Evolutionary conservation across 1,140 invertebrate species (phyloP), one percentile per base, ranked within the genome.

Genomic region (Pararge aegeria): DNA sequence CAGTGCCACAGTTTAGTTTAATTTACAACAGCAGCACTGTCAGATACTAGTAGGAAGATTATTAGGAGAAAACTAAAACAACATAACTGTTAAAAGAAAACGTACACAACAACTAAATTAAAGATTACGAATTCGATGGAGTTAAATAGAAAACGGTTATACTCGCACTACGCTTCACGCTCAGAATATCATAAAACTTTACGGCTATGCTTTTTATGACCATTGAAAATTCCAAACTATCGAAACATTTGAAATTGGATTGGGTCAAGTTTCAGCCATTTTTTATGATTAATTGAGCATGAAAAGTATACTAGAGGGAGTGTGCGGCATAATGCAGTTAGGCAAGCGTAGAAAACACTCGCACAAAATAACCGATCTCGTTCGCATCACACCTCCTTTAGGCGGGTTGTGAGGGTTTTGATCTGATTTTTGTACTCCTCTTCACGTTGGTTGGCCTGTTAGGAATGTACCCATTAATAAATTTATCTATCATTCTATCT

Each of bases 371-470:
- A 80, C 73, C 69, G 65, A 70, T 83, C 69, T 67, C 66, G 73
- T 73, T 82, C 78, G 63, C 68, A 70, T 78, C 88, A 92, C 96
- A 99, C 98, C 97, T 98, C 97, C 95, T 99, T 99, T 92, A 99
- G 96, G 92, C 98, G 96, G 90, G 97, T 96, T 86, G 97, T 98
- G 90, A 99, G 94, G 90, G 97, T 98, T 94, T 99, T 98, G 94
- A 99, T 99, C 93, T 99, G 98, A 92, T 98, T 97, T 94, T 99
- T 99, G 94, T 99, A 99, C 90, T 98, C 98, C 93, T 99, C 98
- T 93, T 99, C 98, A 90, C 98, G 96, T 94, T 99, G 98, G 93
- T 98, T 98, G 92, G 98, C 97, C 98, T 99, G 94, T 78, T 64
- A 77, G 42, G 56, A 85, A 89, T 65, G 66, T 77, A 72, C 60